phyloP scores from a whole-genome alignment of 2,888 invertebrate species.

The Eurytoma californica region DNA sequence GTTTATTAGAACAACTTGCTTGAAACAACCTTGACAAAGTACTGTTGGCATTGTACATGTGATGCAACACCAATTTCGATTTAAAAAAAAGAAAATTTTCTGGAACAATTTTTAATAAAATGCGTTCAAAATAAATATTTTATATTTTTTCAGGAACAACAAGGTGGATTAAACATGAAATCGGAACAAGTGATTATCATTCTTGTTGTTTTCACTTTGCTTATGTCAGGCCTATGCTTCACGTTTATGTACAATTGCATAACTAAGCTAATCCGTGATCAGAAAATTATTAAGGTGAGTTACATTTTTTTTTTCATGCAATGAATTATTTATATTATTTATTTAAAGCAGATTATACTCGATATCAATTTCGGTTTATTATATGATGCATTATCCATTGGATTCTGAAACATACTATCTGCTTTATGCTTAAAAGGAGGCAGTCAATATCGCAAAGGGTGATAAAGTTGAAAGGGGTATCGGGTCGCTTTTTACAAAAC shows the following conservation, averaged over 20 bases:
- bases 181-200: conserved; percentile 90
- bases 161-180: conserved; percentile 70
- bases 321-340: no score
- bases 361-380: not conserved
- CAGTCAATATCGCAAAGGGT: conserved; percentile 47
- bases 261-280: conserved; percentile 90
- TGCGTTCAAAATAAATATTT: no score
- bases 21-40: no score
- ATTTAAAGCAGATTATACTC: no score
- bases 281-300: conserved; percentile 89
- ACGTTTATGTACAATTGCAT: conserved; percentile 93
- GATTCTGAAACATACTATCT: not conserved
- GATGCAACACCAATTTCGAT: no score
- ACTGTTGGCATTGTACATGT: no score
- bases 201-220: conserved; percentile 89
- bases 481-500: conserved; percentile 56
- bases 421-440: conserved; percentile 14
- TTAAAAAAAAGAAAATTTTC: no score
- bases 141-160: conserved; percentile 63
- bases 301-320: not conserved
- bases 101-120: no score
- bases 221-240: conserved; percentile 91
- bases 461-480: conserved; percentile 53
- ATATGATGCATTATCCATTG: not conserved
- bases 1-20: no score